A percentile compares a stretch with the other conserved stretches of the same genome.
Evolutionary conservation across 2,113 vertebrate genomes (phyloP).

Genomic region (Cnemophilus loriae): DNA sequence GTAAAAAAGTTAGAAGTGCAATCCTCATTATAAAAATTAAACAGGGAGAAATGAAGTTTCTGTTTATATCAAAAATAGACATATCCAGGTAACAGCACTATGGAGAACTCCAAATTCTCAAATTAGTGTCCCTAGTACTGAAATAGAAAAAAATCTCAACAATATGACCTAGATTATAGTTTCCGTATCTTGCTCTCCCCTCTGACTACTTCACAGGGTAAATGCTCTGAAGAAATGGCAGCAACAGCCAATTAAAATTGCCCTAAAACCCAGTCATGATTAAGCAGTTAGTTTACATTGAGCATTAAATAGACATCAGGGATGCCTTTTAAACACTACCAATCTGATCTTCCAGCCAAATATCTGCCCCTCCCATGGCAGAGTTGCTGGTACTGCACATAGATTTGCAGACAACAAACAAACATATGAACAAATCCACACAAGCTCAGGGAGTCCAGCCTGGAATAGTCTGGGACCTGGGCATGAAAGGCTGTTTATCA

Average conservation of each 20-base stretch:
- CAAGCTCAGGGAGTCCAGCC: not conserved
- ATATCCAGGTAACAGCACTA: not conserved
- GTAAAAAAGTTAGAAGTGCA: not conserved
- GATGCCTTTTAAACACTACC: not conserved
- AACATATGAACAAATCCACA: not conserved
- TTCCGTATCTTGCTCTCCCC: not conserved
- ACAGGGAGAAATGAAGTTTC: not conserved
- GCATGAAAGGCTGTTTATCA: not conserved
- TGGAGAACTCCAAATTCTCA: not conserved
- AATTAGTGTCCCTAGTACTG: not conserved
- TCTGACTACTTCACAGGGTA: not conserved
- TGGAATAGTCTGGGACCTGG: not conserved
- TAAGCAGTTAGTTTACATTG: not conserved
- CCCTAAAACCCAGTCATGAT: not conserved
- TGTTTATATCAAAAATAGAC: not conserved
- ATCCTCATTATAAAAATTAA: not conserved
- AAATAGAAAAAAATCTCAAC: not conserved
- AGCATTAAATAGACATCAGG: not conserved
- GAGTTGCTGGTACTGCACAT: not conserved
- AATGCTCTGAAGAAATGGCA: not conserved
- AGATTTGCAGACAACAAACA: not conserved
- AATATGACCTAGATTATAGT: not conserved
- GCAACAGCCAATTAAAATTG: not conserved
- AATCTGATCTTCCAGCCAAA: not conserved
- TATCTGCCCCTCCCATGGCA: not conserved